Percentiles rank a stretch among this genome's conserved stretches.
phyloP scores from a whole-genome alignment of 2,888 invertebrate species.

The Caenorhabditis sp. region DNA sequence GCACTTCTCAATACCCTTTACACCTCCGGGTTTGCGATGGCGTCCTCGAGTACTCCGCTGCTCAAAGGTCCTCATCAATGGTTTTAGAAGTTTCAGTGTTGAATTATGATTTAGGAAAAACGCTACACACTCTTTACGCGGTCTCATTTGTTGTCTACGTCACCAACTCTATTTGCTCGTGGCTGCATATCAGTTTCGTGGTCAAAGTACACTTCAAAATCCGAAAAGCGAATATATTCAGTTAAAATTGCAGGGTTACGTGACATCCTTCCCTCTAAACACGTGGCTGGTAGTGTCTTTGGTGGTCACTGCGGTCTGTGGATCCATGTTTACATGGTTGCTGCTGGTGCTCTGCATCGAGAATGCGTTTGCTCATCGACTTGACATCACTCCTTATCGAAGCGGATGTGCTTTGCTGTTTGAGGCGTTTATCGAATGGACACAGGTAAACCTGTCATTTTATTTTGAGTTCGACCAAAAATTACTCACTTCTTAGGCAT shows the following conservation, averaged over 20 bases:
- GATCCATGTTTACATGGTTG: constrained; percentile 76
- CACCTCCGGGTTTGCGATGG: constrained; percentile 76
- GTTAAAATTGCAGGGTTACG: constrained; percentile 63
- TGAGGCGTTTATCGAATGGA: constrained; percentile 77
- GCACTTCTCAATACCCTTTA: constrained; percentile 76
- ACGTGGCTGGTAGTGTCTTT: constrained; percentile 72
- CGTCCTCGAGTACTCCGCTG: constrained; percentile 71
- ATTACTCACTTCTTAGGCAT: constrained; percentile 61
- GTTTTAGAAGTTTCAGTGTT: not conserved
- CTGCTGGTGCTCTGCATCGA: constrained; percentile 79
- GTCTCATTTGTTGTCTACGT: constrained; percentile 77
- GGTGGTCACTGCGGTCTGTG: constrained; percentile 69
- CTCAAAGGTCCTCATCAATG: constrained; percentile 70
- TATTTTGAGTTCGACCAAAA: not conserved
- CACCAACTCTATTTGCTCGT: constrained; percentile 72
- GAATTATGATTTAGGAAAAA: constrained; percentile 61
- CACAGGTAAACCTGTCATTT: constrained; percentile 62
- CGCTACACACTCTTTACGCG: constrained; percentile 78
- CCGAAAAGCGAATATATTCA: not conserved
- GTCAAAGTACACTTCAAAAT: constrained; percentile 59
- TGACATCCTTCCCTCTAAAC: constrained; percentile 76
- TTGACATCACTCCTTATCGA: constrained; percentile 76
- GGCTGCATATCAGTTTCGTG: constrained; percentile 77
- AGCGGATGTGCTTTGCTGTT: constrained; percentile 76
- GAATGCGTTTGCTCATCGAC: constrained; percentile 78